Base-by-base conservation (phyloP, 2,113 vertebrate genomes). In the Amphiprion percula region DNA sequence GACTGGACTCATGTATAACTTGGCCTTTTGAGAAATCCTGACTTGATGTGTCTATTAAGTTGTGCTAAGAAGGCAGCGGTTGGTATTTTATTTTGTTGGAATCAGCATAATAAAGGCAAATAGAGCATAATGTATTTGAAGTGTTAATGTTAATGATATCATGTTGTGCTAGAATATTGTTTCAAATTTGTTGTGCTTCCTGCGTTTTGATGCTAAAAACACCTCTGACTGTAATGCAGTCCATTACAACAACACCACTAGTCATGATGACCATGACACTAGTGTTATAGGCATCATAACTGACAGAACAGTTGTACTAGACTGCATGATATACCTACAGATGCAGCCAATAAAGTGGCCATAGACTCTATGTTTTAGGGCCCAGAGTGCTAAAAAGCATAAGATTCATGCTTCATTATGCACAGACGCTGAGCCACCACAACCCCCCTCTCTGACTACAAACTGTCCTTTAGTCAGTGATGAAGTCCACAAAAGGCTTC, bases 31-130 rank as follows among this genome's bases (percentile, higher is more conserved):
- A 87, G 68, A 82, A 83, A 86, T 19, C 66, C 37, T 55, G 68
- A 76, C 77, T 79, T 80, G 81, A 91, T 76, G 46, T 80, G 65
- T 90, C 74, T 82, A 79, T 91, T 84, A 62, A 33, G 71, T 60
- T 81, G 58, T 63, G 65, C 61, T 23, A n/a, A 63, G 50, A 81
- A 58, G 21, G 61, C 6, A 30, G 30, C 30, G 30, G 30, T 30
- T 60, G 23, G 39, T 54, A 15, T 77, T 80, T 82, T 10, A 28
- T 68, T 77, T 59, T 4, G 39, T 19, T 49, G 5, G 17, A 58
- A 73, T 87, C 44, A 52, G 61, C 81, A 70, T 62, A 19, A 58
- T n/a, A 69, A 30, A 30, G 30, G 46, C 44, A 37, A 59, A 59
- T 30, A 0, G 46, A 1, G 2, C 17, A 15, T 44, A 59, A 54